Evolutionary conservation across 1,140 invertebrate species (phyloP).

Genomic region (Asobara japonica): DNA sequence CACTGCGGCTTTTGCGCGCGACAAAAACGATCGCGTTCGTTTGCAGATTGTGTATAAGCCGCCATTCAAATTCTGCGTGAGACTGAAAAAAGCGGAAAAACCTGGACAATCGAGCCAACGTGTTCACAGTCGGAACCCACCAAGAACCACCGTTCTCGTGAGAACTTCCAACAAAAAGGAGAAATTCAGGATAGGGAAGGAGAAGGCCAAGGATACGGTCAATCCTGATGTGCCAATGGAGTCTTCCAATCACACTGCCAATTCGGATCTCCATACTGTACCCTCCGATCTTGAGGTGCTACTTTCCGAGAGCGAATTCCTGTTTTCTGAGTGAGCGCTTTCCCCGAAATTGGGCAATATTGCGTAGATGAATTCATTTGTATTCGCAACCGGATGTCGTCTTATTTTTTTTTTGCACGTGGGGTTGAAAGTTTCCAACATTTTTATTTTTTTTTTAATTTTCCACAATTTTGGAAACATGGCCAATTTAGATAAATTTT

Average conservation of each 20-base stretch:
- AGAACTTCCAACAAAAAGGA: constrained; percentile 56
- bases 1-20: constrained; percentile 46
- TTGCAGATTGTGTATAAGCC: constrained; percentile 87
- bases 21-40: constrained; percentile 73
- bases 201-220: constrained; percentile 39
- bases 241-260: constrained; percentile 56
- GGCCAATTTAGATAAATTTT: too few relatives aligned
- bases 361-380: too few relatives aligned
- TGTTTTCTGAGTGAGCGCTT: constrained; percentile 70
- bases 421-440: too few relatives aligned
- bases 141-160: constrained; percentile 65
- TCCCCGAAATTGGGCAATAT: too few relatives aligned
- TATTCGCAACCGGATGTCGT: constrained; percentile 20
- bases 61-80: constrained; percentile 85
- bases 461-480: too few relatives aligned
- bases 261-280: constrained; percentile 71
- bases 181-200: constrained; percentile 49
- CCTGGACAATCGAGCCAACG: constrained; percentile 47
- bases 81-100: constrained; percentile 76
- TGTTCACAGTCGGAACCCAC: constrained; percentile 24
- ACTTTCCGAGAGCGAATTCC: constrained; percentile 71
- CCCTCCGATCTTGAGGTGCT: constrained; percentile 73
- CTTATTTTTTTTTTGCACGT: constrained; percentile 12
- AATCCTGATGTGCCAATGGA: constrained; percentile 35
- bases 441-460: too few relatives aligned